Conservation (phyloP, 2,888 invertebrate genomes). For the Synergus laeviventris region DNA sequence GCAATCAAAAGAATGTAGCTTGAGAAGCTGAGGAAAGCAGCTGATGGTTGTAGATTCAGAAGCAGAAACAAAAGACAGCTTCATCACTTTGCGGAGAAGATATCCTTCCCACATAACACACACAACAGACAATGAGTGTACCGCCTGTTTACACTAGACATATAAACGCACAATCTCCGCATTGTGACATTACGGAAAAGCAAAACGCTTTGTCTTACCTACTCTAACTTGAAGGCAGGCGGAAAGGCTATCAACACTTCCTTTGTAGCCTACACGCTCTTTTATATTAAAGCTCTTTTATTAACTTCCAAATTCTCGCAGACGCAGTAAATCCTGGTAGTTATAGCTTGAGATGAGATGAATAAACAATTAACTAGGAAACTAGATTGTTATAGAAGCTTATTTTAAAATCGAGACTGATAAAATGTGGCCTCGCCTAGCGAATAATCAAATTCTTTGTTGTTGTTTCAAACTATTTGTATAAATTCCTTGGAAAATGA, state of each 20-base stretch:
- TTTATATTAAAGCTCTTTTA: conserved; percentile 1
- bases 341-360: not conserved
- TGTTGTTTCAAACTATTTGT: not conserved
- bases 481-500: not conserved
- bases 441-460: not conserved
- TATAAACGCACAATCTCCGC: conserved; percentile 1
- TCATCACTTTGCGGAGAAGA: conserved; percentile 31
- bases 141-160: conserved; percentile 5
- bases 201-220: conserved; percentile 25
- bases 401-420: not conserved
- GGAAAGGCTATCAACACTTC: conserved; percentile 11
- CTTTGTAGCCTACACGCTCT: not conserved
- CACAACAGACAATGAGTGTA: conserved; percentile 10
- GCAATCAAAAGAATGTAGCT: conserved; percentile 16
- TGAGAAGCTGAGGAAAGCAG: too few species aligned
- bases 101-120: conserved; percentile 16
- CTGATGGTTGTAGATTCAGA: not conserved
- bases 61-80: not conserved
- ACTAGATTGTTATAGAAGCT: conserved; percentile 1
- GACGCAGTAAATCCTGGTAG: not conserved
- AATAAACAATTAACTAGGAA: not conserved
- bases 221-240: conserved; percentile 17
- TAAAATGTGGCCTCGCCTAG: not conserved
- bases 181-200: conserved; percentile 13
- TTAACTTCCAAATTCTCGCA: not conserved